Evolutionary conservation across 2,113 vertebrate genomes (phyloP).

Genomic region (Sciurus niger): DNA sequence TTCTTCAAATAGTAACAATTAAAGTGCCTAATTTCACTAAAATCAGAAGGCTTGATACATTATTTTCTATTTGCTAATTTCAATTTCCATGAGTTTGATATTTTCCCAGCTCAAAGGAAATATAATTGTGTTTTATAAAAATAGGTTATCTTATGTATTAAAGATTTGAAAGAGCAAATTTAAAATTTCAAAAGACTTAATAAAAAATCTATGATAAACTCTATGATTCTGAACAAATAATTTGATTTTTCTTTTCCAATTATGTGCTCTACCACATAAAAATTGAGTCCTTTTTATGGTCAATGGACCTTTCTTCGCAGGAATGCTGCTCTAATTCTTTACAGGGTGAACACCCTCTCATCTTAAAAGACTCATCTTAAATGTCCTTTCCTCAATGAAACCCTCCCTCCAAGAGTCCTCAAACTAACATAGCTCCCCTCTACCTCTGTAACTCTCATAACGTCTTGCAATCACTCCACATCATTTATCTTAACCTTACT

Average conservation of each 20-base stretch:
- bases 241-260: background rate
- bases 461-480: background rate
- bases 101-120: background rate
- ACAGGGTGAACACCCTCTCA: background rate
- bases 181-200: background rate
- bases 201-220: background rate
- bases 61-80: constrained; percentile 24
- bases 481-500: background rate
- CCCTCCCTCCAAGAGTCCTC: background rate
- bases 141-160: background rate
- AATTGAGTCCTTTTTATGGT: background rate
- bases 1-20: constrained; percentile 19
- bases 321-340: background rate
- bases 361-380: background rate
- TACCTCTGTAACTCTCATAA: background rate
- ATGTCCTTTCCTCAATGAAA: background rate
- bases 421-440: background rate
- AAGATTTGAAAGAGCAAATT: background rate
- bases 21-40: constrained; percentile 12
- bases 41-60: background rate
- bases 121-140: background rate
- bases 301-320: background rate
- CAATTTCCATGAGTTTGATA: background rate
- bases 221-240: background rate
- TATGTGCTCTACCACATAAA: background rate